Percentiles rank a stretch among this genome's conserved stretches.
Conservation (phyloP, 2,113 vertebrate species). For the Cricetomys ansorgei region DNA sequence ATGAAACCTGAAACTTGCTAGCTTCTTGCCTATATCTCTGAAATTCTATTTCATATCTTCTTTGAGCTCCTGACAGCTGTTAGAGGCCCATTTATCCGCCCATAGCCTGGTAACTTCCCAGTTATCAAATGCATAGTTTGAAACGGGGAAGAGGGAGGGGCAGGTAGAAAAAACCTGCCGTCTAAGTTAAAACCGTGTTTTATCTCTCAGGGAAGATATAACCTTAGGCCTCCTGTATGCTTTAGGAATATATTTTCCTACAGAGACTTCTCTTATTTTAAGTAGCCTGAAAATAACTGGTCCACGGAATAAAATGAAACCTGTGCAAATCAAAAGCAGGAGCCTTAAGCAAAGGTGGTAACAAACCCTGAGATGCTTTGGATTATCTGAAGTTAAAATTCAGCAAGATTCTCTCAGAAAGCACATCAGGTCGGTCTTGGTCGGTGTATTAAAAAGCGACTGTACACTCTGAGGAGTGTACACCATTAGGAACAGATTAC, state of each 20-base stretch:
- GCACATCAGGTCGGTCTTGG: background rate
- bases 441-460: background rate
- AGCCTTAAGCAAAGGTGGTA: background rate
- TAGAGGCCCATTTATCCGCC: background rate
- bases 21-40: background rate
- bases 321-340: background rate
- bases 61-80: constrained; percentile 1
- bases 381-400: constrained; percentile 48
- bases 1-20: background rate
- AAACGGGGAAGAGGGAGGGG: constrained; percentile 6
- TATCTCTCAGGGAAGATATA: constrained; percentile 44
- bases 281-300: constrained; percentile 55
- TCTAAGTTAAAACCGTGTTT: constrained; percentile 23
- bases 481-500: constrained; percentile 14
- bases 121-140: constrained; percentile 1
- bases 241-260: constrained; percentile 59
- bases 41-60: constrained; percentile 45
- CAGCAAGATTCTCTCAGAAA: background rate
- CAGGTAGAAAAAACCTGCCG: background rate
- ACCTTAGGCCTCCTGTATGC: background rate
- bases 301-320: constrained; percentile 57
- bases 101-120: constrained; percentile 22
- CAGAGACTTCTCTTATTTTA: constrained; percentile 59
- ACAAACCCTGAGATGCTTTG: constrained; percentile 3
- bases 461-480: background rate